phyloP scores from a whole-genome alignment of 2,888 invertebrate genomes.

The Dendrolimus pini region DNA sequence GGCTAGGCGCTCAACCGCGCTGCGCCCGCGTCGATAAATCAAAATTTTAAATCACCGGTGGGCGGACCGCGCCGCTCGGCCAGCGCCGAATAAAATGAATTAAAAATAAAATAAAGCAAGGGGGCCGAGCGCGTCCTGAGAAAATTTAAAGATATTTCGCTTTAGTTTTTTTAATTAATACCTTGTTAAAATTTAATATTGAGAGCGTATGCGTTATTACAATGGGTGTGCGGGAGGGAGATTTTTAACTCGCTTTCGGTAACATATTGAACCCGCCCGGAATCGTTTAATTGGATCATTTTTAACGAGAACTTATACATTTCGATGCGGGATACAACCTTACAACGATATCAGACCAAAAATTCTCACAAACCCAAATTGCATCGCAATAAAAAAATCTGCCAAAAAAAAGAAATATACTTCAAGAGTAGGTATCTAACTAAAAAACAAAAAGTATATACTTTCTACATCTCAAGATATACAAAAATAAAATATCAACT shows the following conservation, averaged over 20 bases:
- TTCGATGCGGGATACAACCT: background rate
- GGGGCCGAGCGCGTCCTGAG: conserved; percentile 67
- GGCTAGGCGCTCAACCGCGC: conserved; percentile 44
- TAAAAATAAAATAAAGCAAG: conserved; percentile 70
- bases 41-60: conserved; percentile 77
- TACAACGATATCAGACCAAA: no score
- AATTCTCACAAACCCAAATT: no score
- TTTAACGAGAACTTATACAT: conserved; percentile 66
- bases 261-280: conserved; percentile 62
- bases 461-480: no score
- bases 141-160: conserved; percentile 74
- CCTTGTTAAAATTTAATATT: conserved; percentile 77
- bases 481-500: no score
- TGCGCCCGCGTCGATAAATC: conserved; percentile 67
- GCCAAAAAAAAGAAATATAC: no score
- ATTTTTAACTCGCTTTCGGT: conserved; percentile 67
- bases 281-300: conserved; percentile 69
- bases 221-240: conserved; percentile 71
- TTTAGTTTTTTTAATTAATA: conserved; percentile 77
- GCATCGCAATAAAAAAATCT: no score
- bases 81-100: conserved; percentile 75
- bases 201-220: conserved; percentile 73
- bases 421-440: no score
- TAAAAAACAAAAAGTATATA: no score
- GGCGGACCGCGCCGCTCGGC: conserved; percentile 62